Base-by-base conservation (phyloP, 1,140 invertebrate species). In the Riptortus pedestris region DNA sequence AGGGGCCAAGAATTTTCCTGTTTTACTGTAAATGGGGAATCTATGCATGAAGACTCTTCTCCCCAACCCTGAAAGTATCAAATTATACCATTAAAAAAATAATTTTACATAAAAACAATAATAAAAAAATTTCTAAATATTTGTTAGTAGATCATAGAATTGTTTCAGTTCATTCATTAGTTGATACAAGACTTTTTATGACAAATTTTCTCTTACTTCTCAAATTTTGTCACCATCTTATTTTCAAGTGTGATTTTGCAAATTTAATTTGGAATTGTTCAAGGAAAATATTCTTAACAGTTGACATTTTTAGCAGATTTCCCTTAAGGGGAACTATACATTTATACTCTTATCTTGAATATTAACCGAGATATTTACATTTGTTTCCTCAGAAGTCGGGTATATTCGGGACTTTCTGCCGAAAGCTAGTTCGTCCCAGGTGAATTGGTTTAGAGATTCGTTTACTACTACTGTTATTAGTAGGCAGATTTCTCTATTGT, bases 1-100 rank as follows among this genome's bases (percentile, higher is more conserved):
- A 62, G 63, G 1, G 65, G 69, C 68, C 67, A 69, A 24, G 63
- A 62, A 64, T 63, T 57, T 43, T 63, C 61, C 43, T 66, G 22
- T 2, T 20, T 33, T 5, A 33, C 26, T 55, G 26, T 67, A 38
- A 66, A 68, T 55, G 29, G 55, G 48, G 28, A 65, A 45, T 65
- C 69, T 20, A 33, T 65, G 43, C 63, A 60, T 58, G 63, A 52
- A 52, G 55, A 61, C 20, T 67, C 65, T 45, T 65, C 58, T 26
- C 64, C 64, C 64, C 64, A 65, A 24, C 47, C 59, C 64, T 65
- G 26, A 51, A 66, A 52, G 24, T 58, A 43, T 12, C 18, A 60
- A 51, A n/a, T n/a, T 27, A 24, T 2, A 24, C 5, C 4, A 4
- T 48, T 4, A 11, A 16, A n/a, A 48, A 4, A 48, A 11, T 16